Conservation (phyloP, 1,140 invertebrate genomes). For the Grapholita molesta region DNA sequence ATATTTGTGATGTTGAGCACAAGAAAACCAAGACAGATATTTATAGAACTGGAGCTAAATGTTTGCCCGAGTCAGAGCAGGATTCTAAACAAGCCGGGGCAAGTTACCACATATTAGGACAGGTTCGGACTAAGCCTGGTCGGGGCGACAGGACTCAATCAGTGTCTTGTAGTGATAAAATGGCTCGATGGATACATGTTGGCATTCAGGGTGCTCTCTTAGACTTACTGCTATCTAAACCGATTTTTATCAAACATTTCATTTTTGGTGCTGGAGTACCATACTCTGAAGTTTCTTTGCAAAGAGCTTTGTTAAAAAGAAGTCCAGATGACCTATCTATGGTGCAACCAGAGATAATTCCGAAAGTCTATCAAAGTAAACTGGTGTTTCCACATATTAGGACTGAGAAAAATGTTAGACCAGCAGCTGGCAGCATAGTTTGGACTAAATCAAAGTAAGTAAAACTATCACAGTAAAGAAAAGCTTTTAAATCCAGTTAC, state of each 20-base stretch:
- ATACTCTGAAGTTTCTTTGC: slow-evolving; percentile 81
- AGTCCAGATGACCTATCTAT: slow-evolving; percentile 36
- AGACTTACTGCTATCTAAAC: slow-evolving; percentile 81
- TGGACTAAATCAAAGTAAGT: slow-evolving; percentile 41
- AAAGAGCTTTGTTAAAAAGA: slow-evolving; percentile 80
- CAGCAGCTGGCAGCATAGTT: slow-evolving; percentile 49
- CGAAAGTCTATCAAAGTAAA: slow-evolving; percentile 50
- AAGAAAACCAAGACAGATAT: slow-evolving; percentile 80
- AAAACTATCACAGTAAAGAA: no score
- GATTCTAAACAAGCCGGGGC: slow-evolving; percentile 79
- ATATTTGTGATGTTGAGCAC: slow-evolving; percentile 33
- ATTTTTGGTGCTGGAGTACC: slow-evolving; percentile 85
- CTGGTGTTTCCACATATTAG: slow-evolving; percentile 46
- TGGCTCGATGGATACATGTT: slow-evolving; percentile 91
- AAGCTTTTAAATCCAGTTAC: background rate
- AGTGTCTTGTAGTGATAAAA: slow-evolving; percentile 96
- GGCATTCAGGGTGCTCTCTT: slow-evolving; percentile 91
- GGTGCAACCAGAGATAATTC: slow-evolving; percentile 38
- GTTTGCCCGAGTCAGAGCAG: slow-evolving; percentile 79
- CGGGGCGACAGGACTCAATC: slow-evolving; percentile 93
- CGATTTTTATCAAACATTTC: slow-evolving; percentile 85
- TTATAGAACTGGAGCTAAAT: slow-evolving; percentile 94
- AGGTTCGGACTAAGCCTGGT: slow-evolving; percentile 94
- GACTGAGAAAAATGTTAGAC: slow-evolving; percentile 31
- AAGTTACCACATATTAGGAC: slow-evolving; percentile 85